Evolutionary conservation across 2,888 invertebrate genomes (phyloP).

Genomic region (Fragum whitleyi): DNA sequence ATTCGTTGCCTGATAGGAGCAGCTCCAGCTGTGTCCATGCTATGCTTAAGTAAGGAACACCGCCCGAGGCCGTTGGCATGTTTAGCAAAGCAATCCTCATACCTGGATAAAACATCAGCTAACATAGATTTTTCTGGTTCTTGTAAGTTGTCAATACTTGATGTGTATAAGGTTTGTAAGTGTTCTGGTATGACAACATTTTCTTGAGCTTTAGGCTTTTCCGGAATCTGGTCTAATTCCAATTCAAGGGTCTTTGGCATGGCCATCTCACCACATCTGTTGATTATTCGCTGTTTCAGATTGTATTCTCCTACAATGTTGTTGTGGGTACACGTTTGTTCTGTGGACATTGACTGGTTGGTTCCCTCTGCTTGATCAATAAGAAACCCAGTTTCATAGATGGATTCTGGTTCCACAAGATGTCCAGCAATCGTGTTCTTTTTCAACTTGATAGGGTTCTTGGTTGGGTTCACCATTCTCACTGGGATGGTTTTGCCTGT

Average conservation of each 20-base stretch:
- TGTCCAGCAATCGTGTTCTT: background rate
- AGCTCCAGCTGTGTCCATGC: slow-evolving; percentile 28
- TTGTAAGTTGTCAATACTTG: background rate
- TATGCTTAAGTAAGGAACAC: slow-evolving; percentile 31
- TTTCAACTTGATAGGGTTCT: background rate
- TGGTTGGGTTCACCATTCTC: slow-evolving; percentile 22
- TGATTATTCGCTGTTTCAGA: background rate
- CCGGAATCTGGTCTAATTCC: background rate
- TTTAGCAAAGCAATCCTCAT: background rate
- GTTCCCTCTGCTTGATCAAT: background rate
- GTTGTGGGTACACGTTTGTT: background rate
- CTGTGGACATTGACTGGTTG: background rate
- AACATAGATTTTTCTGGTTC: background rate
- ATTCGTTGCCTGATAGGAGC: slow-evolving; percentile 33
- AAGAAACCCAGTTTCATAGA: background rate
- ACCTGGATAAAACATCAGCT: background rate
- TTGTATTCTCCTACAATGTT: background rate
- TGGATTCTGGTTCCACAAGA: background rate
- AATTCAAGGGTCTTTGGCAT: background rate
- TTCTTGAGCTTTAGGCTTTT: background rate
- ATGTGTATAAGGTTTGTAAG: background rate
- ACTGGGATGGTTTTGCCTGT: slow-evolving; percentile 12
- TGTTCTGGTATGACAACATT: no score
- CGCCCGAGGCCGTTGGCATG: slow-evolving; percentile 16
- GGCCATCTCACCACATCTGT: background rate